Conservation (phyloP, 2,797 vertebrate species). For the Furcifer pardalis region DNA sequence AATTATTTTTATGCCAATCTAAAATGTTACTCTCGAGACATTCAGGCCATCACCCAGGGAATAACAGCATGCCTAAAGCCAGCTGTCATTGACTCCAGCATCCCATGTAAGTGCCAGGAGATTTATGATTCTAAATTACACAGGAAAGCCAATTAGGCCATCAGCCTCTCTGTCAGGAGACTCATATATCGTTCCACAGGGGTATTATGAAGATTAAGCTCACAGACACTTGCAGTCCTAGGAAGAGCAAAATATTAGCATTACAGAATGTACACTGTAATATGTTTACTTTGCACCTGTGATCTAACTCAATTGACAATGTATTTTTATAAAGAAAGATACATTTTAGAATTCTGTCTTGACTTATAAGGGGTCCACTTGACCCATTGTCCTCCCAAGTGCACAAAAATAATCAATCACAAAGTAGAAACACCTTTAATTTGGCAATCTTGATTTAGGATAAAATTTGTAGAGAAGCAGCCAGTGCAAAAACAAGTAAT, state of each 20-base stretch:
- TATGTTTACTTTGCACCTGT: conserved; percentile 12
- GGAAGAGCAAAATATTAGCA: conserved; percentile 36
- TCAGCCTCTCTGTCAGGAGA: conserved; percentile 42
- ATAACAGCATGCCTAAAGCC: neutral
- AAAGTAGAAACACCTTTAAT: neutral
- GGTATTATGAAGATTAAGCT: conserved; percentile 48
- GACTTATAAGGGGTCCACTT: neutral
- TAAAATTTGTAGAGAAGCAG: neutral
- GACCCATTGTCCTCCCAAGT: neutral
- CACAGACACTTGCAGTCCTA: conserved; percentile 39
- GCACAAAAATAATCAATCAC: neutral
- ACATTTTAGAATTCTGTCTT: conserved; percentile 10
- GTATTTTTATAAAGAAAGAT: conserved; percentile 39
- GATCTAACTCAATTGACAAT: conserved; percentile 26
- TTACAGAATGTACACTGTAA: conserved; percentile 31
- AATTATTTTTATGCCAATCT: conserved; percentile 31
- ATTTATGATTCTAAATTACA: conserved; percentile 28
- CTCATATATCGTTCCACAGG: conserved; percentile 35
- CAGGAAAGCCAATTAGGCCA: conserved; percentile 41
- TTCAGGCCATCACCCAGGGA: neutral
- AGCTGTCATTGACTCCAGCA: neutral
- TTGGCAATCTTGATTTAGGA: neutral
- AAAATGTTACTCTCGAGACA: conserved; percentile 1
- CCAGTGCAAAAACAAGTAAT: neutral
- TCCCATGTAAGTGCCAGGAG: neutral